Conservation (phyloP, 2,113 vertebrate species). For the Peromyscus maniculatus region DNA sequence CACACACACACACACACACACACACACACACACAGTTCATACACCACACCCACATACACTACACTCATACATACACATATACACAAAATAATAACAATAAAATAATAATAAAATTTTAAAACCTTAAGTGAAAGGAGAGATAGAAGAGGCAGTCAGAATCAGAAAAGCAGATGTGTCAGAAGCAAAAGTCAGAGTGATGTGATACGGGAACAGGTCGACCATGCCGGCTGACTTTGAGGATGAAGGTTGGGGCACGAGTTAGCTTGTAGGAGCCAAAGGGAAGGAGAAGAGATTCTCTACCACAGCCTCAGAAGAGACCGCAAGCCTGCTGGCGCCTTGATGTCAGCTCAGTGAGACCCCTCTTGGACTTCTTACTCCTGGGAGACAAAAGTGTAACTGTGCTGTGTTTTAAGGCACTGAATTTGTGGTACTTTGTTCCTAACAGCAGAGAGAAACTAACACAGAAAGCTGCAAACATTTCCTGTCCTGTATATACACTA, state of each 20-base stretch:
- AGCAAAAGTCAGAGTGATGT: neutral
- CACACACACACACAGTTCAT: neutral
- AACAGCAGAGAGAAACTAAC: neutral
- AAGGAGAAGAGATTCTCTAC: neutral
- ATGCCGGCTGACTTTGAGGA: neutral
- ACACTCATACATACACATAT: neutral
- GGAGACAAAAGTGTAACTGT: neutral
- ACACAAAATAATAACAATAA: neutral
- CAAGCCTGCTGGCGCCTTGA: neutral
- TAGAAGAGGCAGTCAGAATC: neutral
- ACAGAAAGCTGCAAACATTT: neutral
- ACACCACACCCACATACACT: neutral
- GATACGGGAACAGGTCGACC: neutral
- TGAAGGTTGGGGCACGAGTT: no score
- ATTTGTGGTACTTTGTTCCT: neutral
- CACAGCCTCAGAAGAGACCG: neutral
- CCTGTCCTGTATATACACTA: neutral
- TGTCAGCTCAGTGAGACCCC: neutral
- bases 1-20: neutral
- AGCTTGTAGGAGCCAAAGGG: neutral
- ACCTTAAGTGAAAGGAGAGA: neutral
- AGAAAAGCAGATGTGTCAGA: neutral
- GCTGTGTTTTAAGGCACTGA: conserved; percentile 6
- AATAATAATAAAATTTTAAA: neutral
- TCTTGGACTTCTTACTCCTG: neutral